Base-by-base conservation (phyloP, 2,888 invertebrate species). In the Anodontia alba region DNA sequence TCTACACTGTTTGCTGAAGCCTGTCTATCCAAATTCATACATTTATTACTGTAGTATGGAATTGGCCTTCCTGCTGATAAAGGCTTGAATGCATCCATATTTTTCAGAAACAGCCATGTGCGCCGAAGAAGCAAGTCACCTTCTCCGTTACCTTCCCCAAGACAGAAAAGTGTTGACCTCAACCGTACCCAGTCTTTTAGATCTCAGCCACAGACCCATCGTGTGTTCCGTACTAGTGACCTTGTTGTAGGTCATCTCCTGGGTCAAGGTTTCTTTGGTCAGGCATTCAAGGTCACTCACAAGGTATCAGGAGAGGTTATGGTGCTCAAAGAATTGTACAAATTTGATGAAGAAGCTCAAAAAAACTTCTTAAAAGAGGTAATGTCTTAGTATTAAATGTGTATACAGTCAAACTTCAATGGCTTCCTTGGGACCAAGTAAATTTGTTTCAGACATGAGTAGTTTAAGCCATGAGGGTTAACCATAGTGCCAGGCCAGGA, bases 331-430 rank as follows among this genome's bases (percentile, higher is more conserved):
- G 98, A 99, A 93, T 95, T 99, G 76, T 97, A 98, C 95, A 96
- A 98, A 76, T 97, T 98, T 31, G 98, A 99, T 93, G 98, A 98
- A 93, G 98, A 98, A 91, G 98, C 98, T 0, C 98, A 99, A 94
- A 96, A 97, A 90, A 98, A 97, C 95, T 99, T 99, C 93, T 95
- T 99, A 46, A 98, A 98, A 95, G 99, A 99, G 96, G 98, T 98
- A 88, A 90, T 86, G 10, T 29, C 51, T 51, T 51, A n/a, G n/a
- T n/a, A n/a, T n/a, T n/a, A n/a, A n/a, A n/a, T n/a, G n/a, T n/a
- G n/a, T n/a, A n/a, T n/a, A n/a, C n/a, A n/a, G n/a, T n/a, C n/a
- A n/a, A n/a, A n/a, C n/a, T n/a, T 43, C 67, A n/a, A n/a, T n/a
- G n/a, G n/a, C n/a, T n/a, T n/a, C 29, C 20, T n/a, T n/a, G n/a